Evolutionary conservation across 2,797 vertebrate species (phyloP).

Genomic region (Dipus sagitta): DNA sequence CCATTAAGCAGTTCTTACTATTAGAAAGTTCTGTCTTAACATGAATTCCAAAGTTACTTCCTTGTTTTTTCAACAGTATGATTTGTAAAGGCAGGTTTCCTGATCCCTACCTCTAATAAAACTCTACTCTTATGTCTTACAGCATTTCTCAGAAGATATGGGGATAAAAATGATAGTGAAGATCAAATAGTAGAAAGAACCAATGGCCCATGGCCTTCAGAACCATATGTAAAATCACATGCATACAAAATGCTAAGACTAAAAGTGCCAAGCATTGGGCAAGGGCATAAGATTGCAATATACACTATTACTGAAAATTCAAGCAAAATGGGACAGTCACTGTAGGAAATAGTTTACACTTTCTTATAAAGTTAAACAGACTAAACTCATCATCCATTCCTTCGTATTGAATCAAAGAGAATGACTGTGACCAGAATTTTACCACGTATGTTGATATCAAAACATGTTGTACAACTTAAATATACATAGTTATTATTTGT

Average conservation of each 20-base stretch:
- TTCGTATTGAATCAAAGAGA: neutral
- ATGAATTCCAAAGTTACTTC: neutral
- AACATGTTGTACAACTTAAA: neutral
- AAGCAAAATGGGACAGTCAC: neutral
- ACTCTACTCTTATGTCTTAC: neutral
- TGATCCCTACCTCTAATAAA: neutral
- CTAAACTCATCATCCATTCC: neutral
- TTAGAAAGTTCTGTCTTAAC: neutral
- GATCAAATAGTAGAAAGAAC: neutral
- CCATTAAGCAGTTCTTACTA: neutral
- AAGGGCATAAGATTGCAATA: neutral
- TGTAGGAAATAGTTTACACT: constrained; percentile 3
- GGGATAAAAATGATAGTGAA: neutral
- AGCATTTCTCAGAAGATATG: neutral
- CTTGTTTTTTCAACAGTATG: neutral
- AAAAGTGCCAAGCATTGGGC: constrained; percentile 4
- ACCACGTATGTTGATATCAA: neutral
- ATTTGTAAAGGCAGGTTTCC: neutral
- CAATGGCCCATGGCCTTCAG: neutral
- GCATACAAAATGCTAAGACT: constrained; percentile 12
- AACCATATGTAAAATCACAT: neutral
- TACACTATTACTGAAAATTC: neutral
- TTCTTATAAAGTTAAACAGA: constrained; percentile 20
- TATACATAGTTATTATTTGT: neutral
- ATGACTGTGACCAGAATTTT: neutral